A percentile compares a stretch with the other conserved stretches of the same genome.
Evolutionary conservation across 2,113 vertebrate species (phyloP).

Genomic region (Albula goreensis): DNA sequence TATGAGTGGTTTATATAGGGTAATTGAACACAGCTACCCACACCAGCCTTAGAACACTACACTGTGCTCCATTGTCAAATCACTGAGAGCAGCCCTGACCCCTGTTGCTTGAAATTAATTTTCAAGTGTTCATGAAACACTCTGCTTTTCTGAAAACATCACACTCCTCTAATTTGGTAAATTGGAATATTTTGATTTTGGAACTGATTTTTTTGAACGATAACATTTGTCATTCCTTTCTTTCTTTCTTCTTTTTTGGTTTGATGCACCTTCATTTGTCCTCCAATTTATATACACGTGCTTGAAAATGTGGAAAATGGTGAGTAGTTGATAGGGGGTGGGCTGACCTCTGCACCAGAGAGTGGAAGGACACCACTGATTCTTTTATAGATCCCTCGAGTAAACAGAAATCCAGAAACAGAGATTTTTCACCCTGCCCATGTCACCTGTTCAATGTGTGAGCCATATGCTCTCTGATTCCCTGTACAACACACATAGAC

Average conservation of each 20-base stretch:
- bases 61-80: slow-evolving; percentile 52
- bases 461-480: background rate
- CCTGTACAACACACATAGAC: background rate
- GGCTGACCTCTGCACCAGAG: background rate
- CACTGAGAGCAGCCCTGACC: slow-evolving; percentile 48
- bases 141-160: slow-evolving; percentile 56
- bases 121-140: slow-evolving; percentile 56
- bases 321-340: background rate
- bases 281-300: background rate
- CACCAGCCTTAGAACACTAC: slow-evolving; percentile 43
- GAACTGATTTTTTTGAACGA: background rate
- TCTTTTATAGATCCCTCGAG: background rate
- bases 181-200: slow-evolving; percentile 37
- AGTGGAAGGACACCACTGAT: background rate
- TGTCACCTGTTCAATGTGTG: background rate
- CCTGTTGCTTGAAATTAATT: slow-evolving; percentile 61
- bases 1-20: slow-evolving; percentile 59
- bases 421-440: background rate
- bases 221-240: background rate
- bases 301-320: background rate
- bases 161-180: slow-evolving; percentile 50
- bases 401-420: background rate
- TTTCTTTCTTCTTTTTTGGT: background rate
- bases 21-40: slow-evolving; percentile 59
- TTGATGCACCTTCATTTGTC: background rate